phyloP scores from a whole-genome alignment of 2,888 invertebrate genomes.

The Caenorhabditis imperialis region DNA sequence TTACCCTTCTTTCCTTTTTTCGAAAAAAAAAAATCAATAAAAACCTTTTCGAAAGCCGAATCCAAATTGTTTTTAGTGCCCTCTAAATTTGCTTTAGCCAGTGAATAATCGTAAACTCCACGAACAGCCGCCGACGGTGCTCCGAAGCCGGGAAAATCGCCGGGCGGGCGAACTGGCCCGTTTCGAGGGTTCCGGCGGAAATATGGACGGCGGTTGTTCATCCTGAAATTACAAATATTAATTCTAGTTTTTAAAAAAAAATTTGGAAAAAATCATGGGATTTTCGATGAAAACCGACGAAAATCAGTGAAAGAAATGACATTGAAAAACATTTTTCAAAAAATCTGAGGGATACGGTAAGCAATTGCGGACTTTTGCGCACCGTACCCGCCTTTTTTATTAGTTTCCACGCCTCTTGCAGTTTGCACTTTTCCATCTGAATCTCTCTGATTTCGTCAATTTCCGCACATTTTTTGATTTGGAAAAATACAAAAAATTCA shows the following conservation, averaged over 20 bases:
- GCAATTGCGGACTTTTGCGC: conserved; percentile 39
- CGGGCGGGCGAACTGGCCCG: no score
- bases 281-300: not conserved
- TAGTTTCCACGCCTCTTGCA: not conserved
- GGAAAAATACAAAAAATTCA: not conserved
- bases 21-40: not conserved
- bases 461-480: not conserved
- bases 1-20: not conserved
- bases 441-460: not conserved
- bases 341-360: conserved; percentile 6
- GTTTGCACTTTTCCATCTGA: no score
- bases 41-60: conserved; percentile 15
- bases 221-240: no score
- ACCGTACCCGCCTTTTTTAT: conserved; percentile 17
- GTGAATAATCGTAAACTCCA: conserved; percentile 18
- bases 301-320: not conserved
- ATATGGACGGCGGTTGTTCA: no score
- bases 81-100: conserved; percentile 8
- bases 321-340: not conserved
- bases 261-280: no score
- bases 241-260: no score
- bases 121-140: not conserved
- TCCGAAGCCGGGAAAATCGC: not conserved
- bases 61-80: conserved; percentile 12
- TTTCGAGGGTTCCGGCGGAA: no score